Percentiles rank a stretch among this genome's conserved stretches.
Evolutionary conservation across 2,888 invertebrate species (phyloP).

Genomic region (Eupithecia dodoneata): DNA sequence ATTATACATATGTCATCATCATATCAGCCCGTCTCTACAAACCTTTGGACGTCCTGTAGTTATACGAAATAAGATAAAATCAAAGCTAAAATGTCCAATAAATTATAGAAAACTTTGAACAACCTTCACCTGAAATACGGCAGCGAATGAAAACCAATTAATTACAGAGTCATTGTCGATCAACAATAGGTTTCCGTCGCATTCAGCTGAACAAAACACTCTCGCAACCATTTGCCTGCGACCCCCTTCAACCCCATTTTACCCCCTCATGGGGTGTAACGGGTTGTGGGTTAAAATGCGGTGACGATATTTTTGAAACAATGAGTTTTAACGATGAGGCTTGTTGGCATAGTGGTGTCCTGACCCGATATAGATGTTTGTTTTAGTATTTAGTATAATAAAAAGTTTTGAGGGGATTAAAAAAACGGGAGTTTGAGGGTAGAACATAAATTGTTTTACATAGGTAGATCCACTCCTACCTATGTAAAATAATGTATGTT

Average conservation of each 20-base stretch:
- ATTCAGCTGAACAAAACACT: conserved; percentile 41
- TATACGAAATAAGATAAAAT: neutral
- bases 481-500: neutral
- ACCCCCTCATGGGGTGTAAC: conserved; percentile 6
- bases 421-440: neutral
- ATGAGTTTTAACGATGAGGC: conserved; percentile 9
- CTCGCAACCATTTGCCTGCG: conserved; percentile 29
- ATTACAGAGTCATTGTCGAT: conserved; percentile 42
- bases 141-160: conserved; percentile 42
- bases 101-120: conserved; percentile 16
- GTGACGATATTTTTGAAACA: conserved; percentile 17
- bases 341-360: neutral
- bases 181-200: conserved; percentile 40
- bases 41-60: neutral
- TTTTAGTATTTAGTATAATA: neutral
- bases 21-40: neutral
- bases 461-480: neutral
- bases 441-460: neutral
- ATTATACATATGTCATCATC: neutral
- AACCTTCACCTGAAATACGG: conserved; percentile 30
- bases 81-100: neutral
- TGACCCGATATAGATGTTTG: neutral
- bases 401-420: neutral
- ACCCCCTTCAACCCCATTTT: neutral
- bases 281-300: conserved; percentile 1